Evolutionary conservation across 2,113 vertebrate genomes (phyloP).

Genomic region (Pluvianellus socialis): DNA sequence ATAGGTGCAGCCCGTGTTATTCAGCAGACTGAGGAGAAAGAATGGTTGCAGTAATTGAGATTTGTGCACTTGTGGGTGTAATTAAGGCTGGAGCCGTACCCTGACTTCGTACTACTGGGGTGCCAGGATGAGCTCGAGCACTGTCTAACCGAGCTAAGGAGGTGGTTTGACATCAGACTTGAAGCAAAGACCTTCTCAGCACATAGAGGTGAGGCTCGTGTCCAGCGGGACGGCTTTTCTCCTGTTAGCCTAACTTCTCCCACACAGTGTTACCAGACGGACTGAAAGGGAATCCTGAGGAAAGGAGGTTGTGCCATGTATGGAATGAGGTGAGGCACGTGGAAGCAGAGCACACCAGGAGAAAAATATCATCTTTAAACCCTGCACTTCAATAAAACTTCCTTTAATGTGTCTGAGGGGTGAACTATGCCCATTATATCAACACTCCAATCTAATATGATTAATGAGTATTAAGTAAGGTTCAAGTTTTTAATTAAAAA

Average conservation of each 20-base stretch:
- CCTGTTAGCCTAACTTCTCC: background rate
- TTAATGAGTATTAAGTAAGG: slow-evolving; percentile 41
- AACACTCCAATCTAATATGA: slow-evolving; percentile 22
- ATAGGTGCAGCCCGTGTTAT: background rate
- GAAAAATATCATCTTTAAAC: background rate
- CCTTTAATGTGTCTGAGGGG: background rate
- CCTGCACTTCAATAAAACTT: background rate
- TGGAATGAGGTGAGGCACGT: accelerated
- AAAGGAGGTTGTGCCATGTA: background rate
- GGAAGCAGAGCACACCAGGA: background rate
- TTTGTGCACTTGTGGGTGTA: background rate
- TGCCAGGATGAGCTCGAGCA: accelerated
- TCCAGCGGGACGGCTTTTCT: background rate
- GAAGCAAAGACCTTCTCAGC: background rate
- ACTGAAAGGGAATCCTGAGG: background rate
- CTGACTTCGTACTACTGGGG: background rate
- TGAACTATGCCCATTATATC: background rate
- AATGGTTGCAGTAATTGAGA: background rate
- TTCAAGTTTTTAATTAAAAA: slow-evolving; percentile 61
- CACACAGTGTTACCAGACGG: background rate
- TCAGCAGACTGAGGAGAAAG: background rate
- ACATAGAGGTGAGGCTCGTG: background rate
- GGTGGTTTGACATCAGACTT: background rate
- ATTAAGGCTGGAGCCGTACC: background rate
- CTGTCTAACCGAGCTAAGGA: background rate